These are phyloP conservation scores for Lutraria lutraria DNA, from an alignment of 2,888 invertebrate species.

Conservation along the genomic window DNA sequence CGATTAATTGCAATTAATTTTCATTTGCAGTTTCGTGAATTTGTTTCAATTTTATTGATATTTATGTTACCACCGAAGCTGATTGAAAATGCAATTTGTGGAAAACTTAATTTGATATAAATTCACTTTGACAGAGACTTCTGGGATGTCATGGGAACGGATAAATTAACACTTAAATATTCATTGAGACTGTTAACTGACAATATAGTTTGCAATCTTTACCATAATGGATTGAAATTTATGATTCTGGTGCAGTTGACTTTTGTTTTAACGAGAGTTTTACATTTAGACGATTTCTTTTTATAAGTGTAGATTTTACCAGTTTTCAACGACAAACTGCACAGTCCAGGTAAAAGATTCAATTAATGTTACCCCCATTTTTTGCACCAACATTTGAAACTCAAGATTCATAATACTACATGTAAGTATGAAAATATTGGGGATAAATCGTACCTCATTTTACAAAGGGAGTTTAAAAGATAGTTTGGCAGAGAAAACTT, in stretches of 20 bases:
- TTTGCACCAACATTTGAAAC: too few species aligned
- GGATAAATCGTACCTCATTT: too few species aligned
- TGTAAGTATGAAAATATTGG: too few species aligned
- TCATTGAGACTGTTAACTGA: neutral
- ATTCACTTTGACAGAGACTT: constrained; percentile 8
- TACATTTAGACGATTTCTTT: too few species aligned
- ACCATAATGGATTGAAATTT: neutral
- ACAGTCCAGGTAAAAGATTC: too few species aligned
- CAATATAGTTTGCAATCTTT: neutral
- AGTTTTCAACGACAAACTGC: too few species aligned
- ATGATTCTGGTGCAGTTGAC: neutral
- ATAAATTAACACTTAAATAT: constrained; percentile 22
- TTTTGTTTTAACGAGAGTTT: neutral
- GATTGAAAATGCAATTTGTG: constrained; percentile 15
- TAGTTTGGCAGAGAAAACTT: too few species aligned
- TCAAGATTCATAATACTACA: too few species aligned
- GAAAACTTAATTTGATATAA: constrained; percentile 23
- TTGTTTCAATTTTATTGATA: constrained; percentile 25
- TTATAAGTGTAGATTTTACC: too few species aligned
- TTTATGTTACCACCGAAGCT: neutral
- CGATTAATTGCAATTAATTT: constrained; percentile 11
- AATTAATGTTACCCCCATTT: too few species aligned
- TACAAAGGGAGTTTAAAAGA: too few species aligned
- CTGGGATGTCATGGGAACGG: constrained; percentile 21
- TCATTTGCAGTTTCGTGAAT: constrained; percentile 17